These are phyloP conservation scores for Nemurella pictetii DNA, from an alignment of 2,888 invertebrate genomes.

Conservation along the genomic window DNA sequence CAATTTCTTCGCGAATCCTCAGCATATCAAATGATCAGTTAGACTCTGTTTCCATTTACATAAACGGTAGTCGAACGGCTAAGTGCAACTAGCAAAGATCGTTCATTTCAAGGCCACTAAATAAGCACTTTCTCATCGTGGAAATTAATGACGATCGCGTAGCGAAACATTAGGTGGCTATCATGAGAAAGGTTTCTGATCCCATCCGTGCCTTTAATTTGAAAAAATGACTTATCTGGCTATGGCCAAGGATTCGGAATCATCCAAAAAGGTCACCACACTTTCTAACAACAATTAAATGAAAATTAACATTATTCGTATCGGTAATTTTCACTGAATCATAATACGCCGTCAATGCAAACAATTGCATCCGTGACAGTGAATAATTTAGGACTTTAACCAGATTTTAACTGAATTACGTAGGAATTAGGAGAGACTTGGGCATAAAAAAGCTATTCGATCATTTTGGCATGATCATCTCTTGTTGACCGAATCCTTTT, in stretches of 20 bases:
- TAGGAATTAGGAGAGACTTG: too few relatives aligned
- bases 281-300: conserved; percentile 23
- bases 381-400: too few relatives aligned
- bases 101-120: neutral
- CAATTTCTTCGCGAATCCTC: neutral
- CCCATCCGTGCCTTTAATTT: conserved; percentile 16
- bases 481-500: too few relatives aligned
- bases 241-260: conserved; percentile 15
- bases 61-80: neutral
- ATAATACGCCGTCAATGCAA: neutral
- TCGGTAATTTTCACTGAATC: neutral
- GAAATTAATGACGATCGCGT: neutral
- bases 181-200: conserved; percentile 16
- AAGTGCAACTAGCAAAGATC: neutral
- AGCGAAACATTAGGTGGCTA: neutral
- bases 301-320: neutral
- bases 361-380: too few relatives aligned
- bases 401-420: too few relatives aligned
- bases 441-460: too few relatives aligned
- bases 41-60: neutral
- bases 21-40: neutral
- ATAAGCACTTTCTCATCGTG: neutral
- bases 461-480: too few relatives aligned
- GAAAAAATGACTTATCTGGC: conserved; percentile 17
- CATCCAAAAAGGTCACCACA: conserved; percentile 24